phyloP scores from a whole-genome alignment of 2,113 vertebrate species.

The Sinocyclocheilus anshuiensis region DNA sequence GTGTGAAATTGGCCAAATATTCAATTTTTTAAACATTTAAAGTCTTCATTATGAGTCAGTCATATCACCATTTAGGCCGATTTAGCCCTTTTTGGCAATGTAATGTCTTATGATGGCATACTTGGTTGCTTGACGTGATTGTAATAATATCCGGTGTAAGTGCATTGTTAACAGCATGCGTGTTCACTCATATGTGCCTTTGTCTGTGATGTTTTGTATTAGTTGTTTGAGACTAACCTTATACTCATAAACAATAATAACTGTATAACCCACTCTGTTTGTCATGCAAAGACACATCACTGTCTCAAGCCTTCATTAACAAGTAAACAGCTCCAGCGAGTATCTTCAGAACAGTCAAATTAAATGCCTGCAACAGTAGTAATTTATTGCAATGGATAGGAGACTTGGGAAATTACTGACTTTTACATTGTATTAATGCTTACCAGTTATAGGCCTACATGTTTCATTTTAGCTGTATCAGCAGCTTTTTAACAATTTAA shows the following conservation, averaged over 20 bases:
- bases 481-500: background rate
- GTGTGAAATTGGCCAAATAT: background rate
- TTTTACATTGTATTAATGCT: background rate
- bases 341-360: background rate
- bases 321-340: conserved; percentile 12
- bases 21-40: conserved; percentile 70
- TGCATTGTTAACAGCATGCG: background rate
- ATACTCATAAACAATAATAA: background rate
- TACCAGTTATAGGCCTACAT: background rate
- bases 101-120: conserved; percentile 45
- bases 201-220: background rate
- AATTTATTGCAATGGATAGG: background rate
- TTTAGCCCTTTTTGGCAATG: conserved; percentile 43
- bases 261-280: background rate
- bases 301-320: background rate
- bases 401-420: background rate
- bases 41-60: conserved; percentile 59
- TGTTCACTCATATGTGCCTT: conserved; percentile 10
- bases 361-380: background rate
- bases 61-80: conserved; percentile 53
- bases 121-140: conserved; percentile 35
- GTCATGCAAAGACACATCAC: background rate
- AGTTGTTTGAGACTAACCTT: background rate
- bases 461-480: background rate
- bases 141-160: background rate